Evolutionary conservation across 2,888 invertebrate species (phyloP).

Genomic region (Drosophila paracracens): DNA sequence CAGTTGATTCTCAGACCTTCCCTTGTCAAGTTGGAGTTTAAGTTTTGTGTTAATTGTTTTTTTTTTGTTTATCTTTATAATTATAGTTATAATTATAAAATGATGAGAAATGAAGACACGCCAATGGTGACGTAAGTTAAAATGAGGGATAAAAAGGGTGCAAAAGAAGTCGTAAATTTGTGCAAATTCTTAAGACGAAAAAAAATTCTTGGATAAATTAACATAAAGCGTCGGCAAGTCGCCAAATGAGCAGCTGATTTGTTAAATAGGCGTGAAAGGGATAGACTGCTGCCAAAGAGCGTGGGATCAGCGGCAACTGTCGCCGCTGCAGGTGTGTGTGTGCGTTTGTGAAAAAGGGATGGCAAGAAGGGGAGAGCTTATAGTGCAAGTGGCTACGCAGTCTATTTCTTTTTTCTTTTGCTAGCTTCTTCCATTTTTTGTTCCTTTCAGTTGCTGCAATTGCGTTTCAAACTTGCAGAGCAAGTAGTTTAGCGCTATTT

Average conservation of each 20-base stretch:
- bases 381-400: constrained; percentile 41
- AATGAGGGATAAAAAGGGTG: neutral
- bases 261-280: constrained; percentile 73
- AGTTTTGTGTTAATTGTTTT: constrained; percentile 24
- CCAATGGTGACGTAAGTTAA: constrained; percentile 79
- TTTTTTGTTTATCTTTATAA: constrained; percentile 22
- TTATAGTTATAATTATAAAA: constrained; percentile 23
- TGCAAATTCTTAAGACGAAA: constrained; percentile 32
- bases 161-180: constrained; percentile 40
- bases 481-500: constrained; percentile 80
- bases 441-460: constrained; percentile 53
- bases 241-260: constrained; percentile 79
- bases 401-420: constrained; percentile 30
- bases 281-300: constrained; percentile 44
- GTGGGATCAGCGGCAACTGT: neutral
- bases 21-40: constrained; percentile 31
- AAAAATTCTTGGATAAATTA: constrained; percentile 58
- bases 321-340: neutral
- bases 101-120: constrained; percentile 73
- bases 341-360: constrained; percentile 46
- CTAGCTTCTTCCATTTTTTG: constrained; percentile 9
- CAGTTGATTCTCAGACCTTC: constrained; percentile 43
- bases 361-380: constrained; percentile 38
- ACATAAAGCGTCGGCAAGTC: constrained; percentile 60
- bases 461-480: constrained; percentile 77